Base-by-base conservation (phyloP, 2,797 vertebrate genomes). In the Loris lydekkerianus region DNA sequence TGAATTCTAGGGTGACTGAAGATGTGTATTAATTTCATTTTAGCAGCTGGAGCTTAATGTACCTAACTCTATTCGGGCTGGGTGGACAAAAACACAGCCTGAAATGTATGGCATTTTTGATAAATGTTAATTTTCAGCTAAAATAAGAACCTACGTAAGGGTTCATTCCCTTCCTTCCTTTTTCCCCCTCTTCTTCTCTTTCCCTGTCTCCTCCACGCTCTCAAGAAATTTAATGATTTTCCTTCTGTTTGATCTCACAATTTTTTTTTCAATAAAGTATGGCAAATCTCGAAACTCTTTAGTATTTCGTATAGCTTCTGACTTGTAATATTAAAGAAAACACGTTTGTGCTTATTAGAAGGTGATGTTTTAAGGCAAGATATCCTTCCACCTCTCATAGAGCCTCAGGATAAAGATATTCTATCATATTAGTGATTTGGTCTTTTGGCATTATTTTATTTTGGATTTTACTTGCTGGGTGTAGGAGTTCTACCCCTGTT, bases 21-120 rank as follows among this genome's bases (percentile, higher is more conserved):
- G 96, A 88, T 87, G 60, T 34, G 31, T 94, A 81, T 88, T 93
- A 92, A 91, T 93, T 94, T 97, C 46, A 90, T 80, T 63, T 95
- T 89, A 75, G 89, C 65, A 85, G 63, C 43, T 73, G 34, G 76
- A 85, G 61, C 27, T 95, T 91, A 92, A 58, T 88, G 37, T 46
- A 37, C 85, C 82, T 76, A 67, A 37, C 14, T 94, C 46, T 69
- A 27, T 14, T 81, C 73, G 84, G 70, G 20, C 43, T 77, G 7
- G 13, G 53, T 91, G 29, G 75, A 94, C 49, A 15, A 15, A 81
- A 96, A 75, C 37, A 73, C 65, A 40, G 25, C 69, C 61, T 95
- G 63, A 92, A 88, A 77, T 34, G 2, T 60, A 67, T 17, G 40
- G 15, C 25, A 46, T 53, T 94, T 89, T 88, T 95, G 17, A 92